These are phyloP conservation scores for Gastrophysa polygoni DNA, from an alignment of 2,888 invertebrate genomes.

Conservation along the genomic window DNA sequence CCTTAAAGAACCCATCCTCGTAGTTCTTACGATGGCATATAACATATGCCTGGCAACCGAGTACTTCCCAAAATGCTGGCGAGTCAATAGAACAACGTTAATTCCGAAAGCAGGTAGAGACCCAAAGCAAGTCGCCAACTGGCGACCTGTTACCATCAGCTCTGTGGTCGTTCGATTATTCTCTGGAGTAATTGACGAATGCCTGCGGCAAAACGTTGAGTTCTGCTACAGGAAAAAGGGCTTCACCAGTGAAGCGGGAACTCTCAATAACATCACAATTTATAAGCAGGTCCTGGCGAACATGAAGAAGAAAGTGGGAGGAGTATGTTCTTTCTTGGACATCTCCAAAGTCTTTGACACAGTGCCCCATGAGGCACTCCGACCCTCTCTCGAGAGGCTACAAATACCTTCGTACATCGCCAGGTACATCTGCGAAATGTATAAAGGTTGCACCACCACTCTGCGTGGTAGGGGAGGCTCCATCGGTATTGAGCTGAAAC, in stretches of 20 bases:
- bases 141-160: slow-evolving; percentile 7
- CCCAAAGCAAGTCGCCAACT: neutral
- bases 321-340: slow-evolving; percentile 50
- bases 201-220: slow-evolving; percentile 24
- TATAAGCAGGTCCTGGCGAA: slow-evolving; percentile 37
- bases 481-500: slow-evolving; percentile 32
- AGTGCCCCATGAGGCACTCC: slow-evolving; percentile 39
- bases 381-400: slow-evolving; percentile 42
- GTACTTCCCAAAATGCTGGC: slow-evolving; percentile 1
- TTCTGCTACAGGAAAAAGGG: slow-evolving; percentile 42
- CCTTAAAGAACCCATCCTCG: neutral
- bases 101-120: slow-evolving; percentile 5
- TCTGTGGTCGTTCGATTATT: slow-evolving; percentile 5
- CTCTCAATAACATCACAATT: slow-evolving; percentile 39
- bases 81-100: neutral
- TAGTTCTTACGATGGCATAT: neutral
- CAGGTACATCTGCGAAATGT: slow-evolving; percentile 20
- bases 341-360: slow-evolving; percentile 57
- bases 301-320: slow-evolving; percentile 28
- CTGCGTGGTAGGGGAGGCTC: slow-evolving; percentile 17
- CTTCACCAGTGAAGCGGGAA: slow-evolving; percentile 44
- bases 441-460: neutral
- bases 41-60: neutral
- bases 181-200: slow-evolving; percentile 30
- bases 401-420: slow-evolving; percentile 45